Conservation (phyloP, 2,797 vertebrate species). For the Acipenser oxyrinchus region DNA sequence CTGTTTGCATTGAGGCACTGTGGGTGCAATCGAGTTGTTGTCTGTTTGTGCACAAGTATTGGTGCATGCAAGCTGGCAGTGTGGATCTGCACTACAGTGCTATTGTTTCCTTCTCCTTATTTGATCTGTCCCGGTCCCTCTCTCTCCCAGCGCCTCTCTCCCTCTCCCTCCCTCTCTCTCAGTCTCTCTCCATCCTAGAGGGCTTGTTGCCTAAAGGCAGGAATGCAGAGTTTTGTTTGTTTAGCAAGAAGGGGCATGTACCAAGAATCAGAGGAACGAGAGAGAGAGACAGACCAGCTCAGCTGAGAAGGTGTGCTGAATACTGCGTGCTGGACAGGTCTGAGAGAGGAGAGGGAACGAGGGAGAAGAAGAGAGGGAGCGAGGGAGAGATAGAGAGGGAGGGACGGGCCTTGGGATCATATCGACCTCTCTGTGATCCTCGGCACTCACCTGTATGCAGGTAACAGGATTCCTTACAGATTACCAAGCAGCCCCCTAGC, state of each 20-base stretch:
- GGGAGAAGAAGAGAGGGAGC: constrained; percentile 4
- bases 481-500: too few relatives aligned
- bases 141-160: too few relatives aligned
- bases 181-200: constrained; percentile 8
- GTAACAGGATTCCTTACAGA: neutral
- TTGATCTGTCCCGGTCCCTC: neutral
- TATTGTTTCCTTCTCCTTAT: neutral
- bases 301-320: neutral
- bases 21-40: neutral
- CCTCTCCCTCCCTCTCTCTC: constrained; percentile 1
- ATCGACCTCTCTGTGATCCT: too few relatives aligned
- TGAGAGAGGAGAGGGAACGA: constrained; percentile 5
- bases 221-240: constrained; percentile 52
- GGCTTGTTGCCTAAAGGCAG: constrained; percentile 39
- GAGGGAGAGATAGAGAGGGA: neutral
- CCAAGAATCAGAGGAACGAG: neutral
- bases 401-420: too few relatives aligned
- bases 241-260: constrained; percentile 60
- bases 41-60: neutral
- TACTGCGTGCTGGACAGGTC: constrained; percentile 6
- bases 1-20: neutral
- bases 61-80: neutral
- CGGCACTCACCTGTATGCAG: too few relatives aligned
- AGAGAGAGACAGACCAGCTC: constrained; percentile 21
- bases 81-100: neutral